These are phyloP conservation scores for Tachysurus vachellii DNA, from an alignment of 2,113 vertebrate genomes.

Conservation along the genomic window DNA sequence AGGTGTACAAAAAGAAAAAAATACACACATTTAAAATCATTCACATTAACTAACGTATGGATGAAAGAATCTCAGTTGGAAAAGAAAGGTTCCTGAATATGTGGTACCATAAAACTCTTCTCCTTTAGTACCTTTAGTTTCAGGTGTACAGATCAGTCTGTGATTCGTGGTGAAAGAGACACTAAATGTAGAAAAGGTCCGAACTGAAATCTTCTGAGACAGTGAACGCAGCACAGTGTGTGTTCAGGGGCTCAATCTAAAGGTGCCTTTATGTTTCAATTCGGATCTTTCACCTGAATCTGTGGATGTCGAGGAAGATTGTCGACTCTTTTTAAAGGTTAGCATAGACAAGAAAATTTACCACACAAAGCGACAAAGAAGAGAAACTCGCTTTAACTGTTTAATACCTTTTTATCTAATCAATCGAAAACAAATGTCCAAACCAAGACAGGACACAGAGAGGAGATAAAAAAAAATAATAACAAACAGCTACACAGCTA, in stretches of 20 bases:
- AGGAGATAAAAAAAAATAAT: neutral
- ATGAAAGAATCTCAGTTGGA: neutral
- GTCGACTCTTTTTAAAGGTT: neutral
- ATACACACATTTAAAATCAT: neutral
- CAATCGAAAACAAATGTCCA: neutral
- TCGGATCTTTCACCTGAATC: neutral
- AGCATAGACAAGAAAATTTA: neutral
- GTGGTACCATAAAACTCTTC: neutral
- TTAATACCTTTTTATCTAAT: neutral
- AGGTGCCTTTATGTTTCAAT: neutral
- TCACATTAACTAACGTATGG: neutral
- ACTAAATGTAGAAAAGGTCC: neutral
- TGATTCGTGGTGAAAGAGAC: neutral
- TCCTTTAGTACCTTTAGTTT: neutral
- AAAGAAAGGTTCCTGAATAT: neutral
- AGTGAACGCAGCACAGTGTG: neutral
- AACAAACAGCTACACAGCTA: neutral
- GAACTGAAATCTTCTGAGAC: neutral
- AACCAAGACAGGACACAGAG: slow-evolving; percentile 21
- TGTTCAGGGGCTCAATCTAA: neutral
- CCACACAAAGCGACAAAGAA: neutral
- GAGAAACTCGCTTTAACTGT: no score
- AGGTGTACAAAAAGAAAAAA: neutral
- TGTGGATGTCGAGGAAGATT: neutral
- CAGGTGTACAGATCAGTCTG: neutral